Evolutionary conservation across 1,140 invertebrate genomes (phyloP).

Genomic region (Lepidurus packardi): DNA sequence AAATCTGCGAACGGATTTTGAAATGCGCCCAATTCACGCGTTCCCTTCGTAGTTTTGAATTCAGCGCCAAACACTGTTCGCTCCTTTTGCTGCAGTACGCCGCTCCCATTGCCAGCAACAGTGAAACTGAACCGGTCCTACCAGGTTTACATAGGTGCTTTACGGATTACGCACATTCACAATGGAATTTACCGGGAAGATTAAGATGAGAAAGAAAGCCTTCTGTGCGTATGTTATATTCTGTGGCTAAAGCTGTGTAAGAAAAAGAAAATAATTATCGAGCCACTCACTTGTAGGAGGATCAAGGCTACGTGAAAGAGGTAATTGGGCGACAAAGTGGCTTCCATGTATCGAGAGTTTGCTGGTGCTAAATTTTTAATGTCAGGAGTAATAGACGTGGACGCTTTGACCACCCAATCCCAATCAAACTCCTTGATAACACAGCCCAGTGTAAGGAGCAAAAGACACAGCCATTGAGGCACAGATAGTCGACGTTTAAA

Average conservation of each 20-base stretch:
- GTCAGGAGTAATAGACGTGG: background rate
- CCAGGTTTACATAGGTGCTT: no score
- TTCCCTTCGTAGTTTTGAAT: no score
- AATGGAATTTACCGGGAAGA: no score
- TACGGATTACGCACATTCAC: no score
- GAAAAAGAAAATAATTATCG: background rate
- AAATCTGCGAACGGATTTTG: no score
- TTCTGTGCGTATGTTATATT: no score
- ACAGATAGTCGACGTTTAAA: conserved; percentile 76
- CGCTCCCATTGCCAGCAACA: no score
- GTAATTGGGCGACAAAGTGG: conserved; percentile 23
- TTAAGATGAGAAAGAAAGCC: no score
- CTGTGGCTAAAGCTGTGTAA: background rate
- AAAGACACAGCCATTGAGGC: conserved; percentile 83
- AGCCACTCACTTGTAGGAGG: conserved; percentile 28
- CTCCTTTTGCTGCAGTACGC: no score
- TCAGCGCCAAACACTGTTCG: no score
- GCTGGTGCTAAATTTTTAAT: background rate
- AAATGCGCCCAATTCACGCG: no score
- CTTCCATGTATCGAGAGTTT: background rate
- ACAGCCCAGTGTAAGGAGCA: conserved; percentile 80
- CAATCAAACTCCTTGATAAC: conserved; percentile 81
- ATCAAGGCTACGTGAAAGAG: conserved; percentile 33
- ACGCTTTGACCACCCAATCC: conserved; percentile 42
- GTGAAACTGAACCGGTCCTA: no score